Conservation (phyloP, 2,113 vertebrate species). For the Syngnathus scovelli region DNA sequence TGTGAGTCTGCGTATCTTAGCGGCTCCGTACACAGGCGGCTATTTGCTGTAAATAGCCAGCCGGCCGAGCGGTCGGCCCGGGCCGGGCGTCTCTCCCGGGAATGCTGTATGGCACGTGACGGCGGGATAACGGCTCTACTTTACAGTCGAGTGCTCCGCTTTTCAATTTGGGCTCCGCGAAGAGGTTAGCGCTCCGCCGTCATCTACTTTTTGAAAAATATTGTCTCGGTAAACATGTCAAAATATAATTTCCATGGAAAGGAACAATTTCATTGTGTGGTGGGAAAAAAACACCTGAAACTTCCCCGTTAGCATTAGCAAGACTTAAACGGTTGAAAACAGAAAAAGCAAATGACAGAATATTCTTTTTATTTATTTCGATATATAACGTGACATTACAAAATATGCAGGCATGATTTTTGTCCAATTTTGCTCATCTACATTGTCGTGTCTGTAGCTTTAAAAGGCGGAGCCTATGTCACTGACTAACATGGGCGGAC, state of each 20-base stretch:
- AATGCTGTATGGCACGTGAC: constrained; percentile 36
- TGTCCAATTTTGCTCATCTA: too few relatives aligned
- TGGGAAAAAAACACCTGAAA: background rate
- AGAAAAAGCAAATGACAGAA: too few relatives aligned
- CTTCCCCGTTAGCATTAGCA: too few relatives aligned
- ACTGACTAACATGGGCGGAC: too few relatives aligned
- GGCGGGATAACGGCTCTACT: constrained; percentile 26
- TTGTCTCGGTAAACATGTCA: background rate
- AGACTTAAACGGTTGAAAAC: too few relatives aligned
- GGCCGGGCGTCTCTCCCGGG: constrained; percentile 2
- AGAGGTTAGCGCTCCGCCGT: constrained; percentile 1
- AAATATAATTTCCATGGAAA: background rate
- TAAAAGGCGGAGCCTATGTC: too few relatives aligned
- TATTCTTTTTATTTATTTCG: too few relatives aligned
- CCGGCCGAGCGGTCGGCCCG: background rate
- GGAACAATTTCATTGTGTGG: background rate
- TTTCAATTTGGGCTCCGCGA: constrained; percentile 11
- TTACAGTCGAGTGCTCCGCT: constrained; percentile 17
- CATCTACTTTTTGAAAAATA: background rate
- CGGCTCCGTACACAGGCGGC: constrained; percentile 35
- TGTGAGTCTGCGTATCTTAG: constrained; percentile 52
- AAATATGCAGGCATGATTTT: too few relatives aligned
- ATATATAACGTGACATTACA: too few relatives aligned
- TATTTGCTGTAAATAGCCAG: constrained; percentile 50
- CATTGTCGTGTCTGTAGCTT: too few relatives aligned